A percentile compares a stretch with the other conserved stretches of the same genome.
Conservation (phyloP, 1,140 invertebrate genomes). For the Drosophila parvula region DNA sequence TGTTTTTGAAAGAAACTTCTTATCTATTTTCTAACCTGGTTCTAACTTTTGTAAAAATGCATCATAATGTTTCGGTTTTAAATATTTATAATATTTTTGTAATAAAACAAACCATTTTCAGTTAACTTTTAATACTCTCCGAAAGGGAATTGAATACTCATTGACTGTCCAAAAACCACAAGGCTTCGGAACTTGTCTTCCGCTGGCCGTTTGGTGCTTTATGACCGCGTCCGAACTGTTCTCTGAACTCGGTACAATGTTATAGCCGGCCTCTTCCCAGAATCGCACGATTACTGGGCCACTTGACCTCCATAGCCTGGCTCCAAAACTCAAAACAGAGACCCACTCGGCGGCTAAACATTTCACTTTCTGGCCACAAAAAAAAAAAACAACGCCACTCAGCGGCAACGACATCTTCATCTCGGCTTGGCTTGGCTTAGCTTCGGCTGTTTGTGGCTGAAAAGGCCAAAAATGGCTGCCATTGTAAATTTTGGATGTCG, state of each 20-base stretch:
- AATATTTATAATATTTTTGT: not conserved
- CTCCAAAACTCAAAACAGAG: conserved; percentile 16
- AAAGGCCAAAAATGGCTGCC: conserved; percentile 72
- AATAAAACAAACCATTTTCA: not conserved
- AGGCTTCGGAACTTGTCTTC: conserved; percentile 46
- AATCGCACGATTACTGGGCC: conserved; percentile 50
- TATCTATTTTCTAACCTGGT: not conserved
- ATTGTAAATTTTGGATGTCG: conserved; percentile 65
- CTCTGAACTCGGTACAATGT: conserved; percentile 57
- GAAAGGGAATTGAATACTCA: conserved; percentile 2
- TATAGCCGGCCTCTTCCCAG: conserved; percentile 54
- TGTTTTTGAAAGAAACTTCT: rapidly evolving
- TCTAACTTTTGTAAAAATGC: not conserved
- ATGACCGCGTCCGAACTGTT: conserved; percentile 55
- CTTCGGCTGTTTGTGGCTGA: conserved; percentile 1
- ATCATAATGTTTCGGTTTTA: rapidly evolving
- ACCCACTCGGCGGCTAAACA: conserved; percentile 55
- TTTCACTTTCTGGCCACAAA: conserved; percentile 67
- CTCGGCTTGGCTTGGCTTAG: conserved; percentile 25
- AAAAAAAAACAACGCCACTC: conserved; percentile 29
- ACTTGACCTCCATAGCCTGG: conserved; percentile 62
- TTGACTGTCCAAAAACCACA: not conserved
- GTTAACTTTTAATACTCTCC: not conserved
- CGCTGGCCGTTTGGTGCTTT: conserved; percentile 70
- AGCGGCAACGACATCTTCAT: conserved; percentile 72